These are phyloP conservation scores for Bombus soroeensis DNA, from an alignment of 1,140 invertebrate genomes.

Conservation along the genomic window DNA sequence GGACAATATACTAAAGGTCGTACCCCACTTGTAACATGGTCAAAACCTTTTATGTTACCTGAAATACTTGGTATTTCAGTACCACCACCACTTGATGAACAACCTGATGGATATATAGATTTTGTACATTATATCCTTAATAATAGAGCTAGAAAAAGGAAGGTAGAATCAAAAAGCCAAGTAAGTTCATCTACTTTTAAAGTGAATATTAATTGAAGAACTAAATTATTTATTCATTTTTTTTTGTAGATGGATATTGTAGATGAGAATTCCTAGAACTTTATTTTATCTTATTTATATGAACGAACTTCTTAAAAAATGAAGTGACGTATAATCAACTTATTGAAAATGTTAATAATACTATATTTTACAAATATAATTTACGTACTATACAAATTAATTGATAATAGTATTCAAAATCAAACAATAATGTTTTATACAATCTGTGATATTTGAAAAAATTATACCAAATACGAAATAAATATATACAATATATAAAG, in stretches of 20 bases:
- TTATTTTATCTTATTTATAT: constrained; percentile 14
- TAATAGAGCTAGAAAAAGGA: constrained; percentile 28
- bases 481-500: background rate
- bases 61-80: constrained; percentile 88
- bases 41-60: constrained; percentile 93
- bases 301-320: constrained; percentile 20
- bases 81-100: constrained; percentile 75
- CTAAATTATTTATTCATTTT: background rate
- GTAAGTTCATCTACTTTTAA: constrained; percentile 5
- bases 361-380: constrained; percentile 26
- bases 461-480: background rate
- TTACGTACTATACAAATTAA: constrained; percentile 15
- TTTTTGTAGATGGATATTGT: constrained; percentile 32
- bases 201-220: constrained; percentile 2
- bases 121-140: constrained; percentile 70
- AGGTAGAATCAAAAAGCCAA: background rate
- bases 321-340: constrained; percentile 15
- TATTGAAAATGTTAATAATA: constrained; percentile 8
- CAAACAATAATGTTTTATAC: background rate
- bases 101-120: constrained; percentile 79
- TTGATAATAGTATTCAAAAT: constrained; percentile 14
- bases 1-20: constrained; percentile 89
- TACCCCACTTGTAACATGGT: constrained; percentile 94
- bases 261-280: constrained; percentile 19
- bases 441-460: constrained; percentile 8